Evolutionary conservation across 2,888 invertebrate species (phyloP), one percentile per base, ranked within the genome.

Genomic region (Drosophila ezoana): DNA sequence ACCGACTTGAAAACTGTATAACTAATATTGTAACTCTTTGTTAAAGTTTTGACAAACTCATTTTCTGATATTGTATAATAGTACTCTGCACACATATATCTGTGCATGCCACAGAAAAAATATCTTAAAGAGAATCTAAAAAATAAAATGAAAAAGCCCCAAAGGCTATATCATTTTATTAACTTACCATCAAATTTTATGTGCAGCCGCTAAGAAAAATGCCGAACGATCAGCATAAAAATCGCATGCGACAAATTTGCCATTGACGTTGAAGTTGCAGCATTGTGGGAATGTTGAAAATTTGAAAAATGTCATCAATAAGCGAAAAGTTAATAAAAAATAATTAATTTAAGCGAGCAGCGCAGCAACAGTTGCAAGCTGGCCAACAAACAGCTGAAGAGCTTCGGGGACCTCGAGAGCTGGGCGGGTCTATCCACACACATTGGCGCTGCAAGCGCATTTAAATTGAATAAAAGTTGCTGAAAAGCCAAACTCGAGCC

Each of bases 311-410:
- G 74, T 85, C 86, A 85, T 85, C 87, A 87, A 87, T 85, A 87
- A 79, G 79, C 81, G 86, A 87, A 86, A 88, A 86, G 86, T 86
- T 86, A 88, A 86, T 86, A 86, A 86, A 86, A 86, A 87, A 88
- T 86, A 86, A 86, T 86, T 86, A 86, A 86, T 88, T 86, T 88
- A 86, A 73, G 78, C 81, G 76, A 65, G 73, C 68, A 72, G 53
- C 40, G 52, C 35, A 44, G 64, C 60, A 71, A 47, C 66, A 49
- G 66, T 59, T 56, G 53, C 5, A 16, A 35, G 40, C 10, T 14
- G 28, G 14, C 37, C 23, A 33, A 28, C 51, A 37, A 33, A 28
- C 51, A 37, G 51, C 58, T 1, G 23, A 18, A 23, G 38, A 38
- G 38, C n/a, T 18, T 28, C 11, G 18, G 52, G 57, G 20, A 37